Evolutionary conservation across 2,797 vertebrate genomes (phyloP).

Genomic region (Anomalospiza imberbis): DNA sequence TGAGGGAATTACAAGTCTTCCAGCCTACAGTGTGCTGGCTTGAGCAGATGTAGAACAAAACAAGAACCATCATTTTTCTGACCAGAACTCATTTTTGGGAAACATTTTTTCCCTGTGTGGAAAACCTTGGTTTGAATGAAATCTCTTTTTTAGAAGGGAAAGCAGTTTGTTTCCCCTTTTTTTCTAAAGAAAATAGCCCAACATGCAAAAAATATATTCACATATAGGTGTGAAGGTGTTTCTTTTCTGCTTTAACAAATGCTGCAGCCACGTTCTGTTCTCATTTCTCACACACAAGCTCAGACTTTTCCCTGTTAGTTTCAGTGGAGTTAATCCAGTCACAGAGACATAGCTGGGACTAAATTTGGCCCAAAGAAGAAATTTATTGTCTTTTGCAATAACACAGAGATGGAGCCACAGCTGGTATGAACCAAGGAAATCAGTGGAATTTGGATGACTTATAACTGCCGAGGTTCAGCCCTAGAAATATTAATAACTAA

Average conservation of each 20-base stretch:
- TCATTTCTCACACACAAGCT: neutral
- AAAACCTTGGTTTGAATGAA: neutral
- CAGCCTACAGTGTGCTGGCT: neutral
- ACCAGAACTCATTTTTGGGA: neutral
- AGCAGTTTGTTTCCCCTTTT: neutral
- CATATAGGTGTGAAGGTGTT: neutral
- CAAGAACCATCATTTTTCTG: neutral
- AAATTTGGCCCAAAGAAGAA: conserved; percentile 9
- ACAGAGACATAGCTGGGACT: neutral
- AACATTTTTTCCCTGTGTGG: neutral
- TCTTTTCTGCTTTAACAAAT: neutral
- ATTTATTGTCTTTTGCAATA: conserved; percentile 4
- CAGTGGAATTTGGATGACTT: conserved; percentile 1
- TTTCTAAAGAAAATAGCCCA: neutral
- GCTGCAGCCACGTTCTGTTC: neutral
- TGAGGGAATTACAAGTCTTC: neutral
- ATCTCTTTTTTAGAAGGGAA: neutral
- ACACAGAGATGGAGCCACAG: neutral
- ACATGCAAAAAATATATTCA: neutral
- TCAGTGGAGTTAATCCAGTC: neutral
- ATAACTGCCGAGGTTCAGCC: neutral
- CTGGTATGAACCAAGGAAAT: neutral
- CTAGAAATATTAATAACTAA: conserved; percentile 10
- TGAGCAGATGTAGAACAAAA: neutral
- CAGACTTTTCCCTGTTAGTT: neutral